A percentile compares a stretch with the other conserved stretches of the same genome.
Conservation (phyloP, 2,888 invertebrate genomes). For the Gari tellinella region DNA sequence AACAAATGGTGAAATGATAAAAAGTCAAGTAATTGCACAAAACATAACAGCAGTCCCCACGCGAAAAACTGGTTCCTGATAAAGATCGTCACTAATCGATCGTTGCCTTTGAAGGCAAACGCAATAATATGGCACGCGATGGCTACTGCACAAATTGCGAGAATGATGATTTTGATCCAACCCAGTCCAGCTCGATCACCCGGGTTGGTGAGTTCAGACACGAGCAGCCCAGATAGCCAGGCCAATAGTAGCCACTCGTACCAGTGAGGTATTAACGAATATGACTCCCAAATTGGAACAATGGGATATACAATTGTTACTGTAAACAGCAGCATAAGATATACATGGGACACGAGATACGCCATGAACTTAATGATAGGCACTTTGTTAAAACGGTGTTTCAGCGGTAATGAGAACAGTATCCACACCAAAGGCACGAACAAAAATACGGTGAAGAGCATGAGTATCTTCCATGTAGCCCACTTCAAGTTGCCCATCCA, state of each 20-base stretch:
- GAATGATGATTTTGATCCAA: conserved; percentile 89
- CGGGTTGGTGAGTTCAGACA: conserved; percentile 98
- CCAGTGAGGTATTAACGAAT: conserved; percentile 92
- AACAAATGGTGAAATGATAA: conserved; percentile 99
- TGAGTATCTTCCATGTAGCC: conserved; percentile 96
- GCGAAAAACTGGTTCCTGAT: conserved; percentile 99
- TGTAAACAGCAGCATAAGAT: conserved; percentile 96
- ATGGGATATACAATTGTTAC: conserved; percentile 87
- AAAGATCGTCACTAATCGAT: conserved; percentile 91
- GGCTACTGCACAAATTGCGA: conserved; percentile 90
- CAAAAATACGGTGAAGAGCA: conserved; percentile 92
- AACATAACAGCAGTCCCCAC: conserved; percentile 96
- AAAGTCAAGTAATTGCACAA: conserved; percentile 97
- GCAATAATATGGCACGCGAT: conserved; percentile 91
- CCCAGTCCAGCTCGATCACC: conserved; percentile 98
- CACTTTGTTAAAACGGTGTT: conserved; percentile 98
- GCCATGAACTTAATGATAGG: conserved; percentile 99
- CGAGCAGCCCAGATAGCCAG: conserved; percentile 96
- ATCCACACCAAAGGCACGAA: conserved; percentile 98
- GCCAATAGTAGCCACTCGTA: conserved; percentile 98
- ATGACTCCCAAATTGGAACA: conserved; percentile 82
- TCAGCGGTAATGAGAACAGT: conserved; percentile 96
- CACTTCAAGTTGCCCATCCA: conserved; percentile 99
- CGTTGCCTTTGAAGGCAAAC: conserved; percentile 83
- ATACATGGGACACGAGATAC: conserved; percentile 98